Evolutionary conservation across 2,797 vertebrate species (phyloP), one percentile per base, ranked within the genome.

Genomic region (Kryptopterus vitreolus): DNA sequence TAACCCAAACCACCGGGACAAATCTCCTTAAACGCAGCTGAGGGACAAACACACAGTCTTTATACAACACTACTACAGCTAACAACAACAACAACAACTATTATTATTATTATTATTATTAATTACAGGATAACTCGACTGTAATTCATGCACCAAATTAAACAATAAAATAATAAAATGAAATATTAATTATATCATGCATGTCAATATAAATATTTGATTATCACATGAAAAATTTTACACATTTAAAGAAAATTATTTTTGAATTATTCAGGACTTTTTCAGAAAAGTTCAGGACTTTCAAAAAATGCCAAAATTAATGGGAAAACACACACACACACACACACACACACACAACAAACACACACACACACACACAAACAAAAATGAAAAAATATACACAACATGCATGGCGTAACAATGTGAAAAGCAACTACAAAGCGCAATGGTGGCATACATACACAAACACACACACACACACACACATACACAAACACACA

Each of bases 1-100:
- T 99, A 99, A 88, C 98, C 98, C 97, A 98, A 97, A 91, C 98
- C 98, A 89, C 97, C 98, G 81, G 98, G 98, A 92, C 98, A 99
- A 90, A 97, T 98, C 92, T 98, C 96, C 93, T 98, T 98, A 93
- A 99, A 99, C 89, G 95, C 94, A 89, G 95, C 98, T 99, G 92
- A 3, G 69, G 79, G 16, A 76, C 58, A 81, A 68, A 15, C 4
- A 50, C 58, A 65, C 61, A 24, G 50, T 4, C 15, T 18, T 48
- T 18, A 46, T 9, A 24, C 46, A 52, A 52, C 10, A 43, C 7
- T 10, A 43, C 7, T 10, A 7, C 7, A 43, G 10, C 7, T 43
- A 43, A 43, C 10, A 43, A 43, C 10, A 43, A 43, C 10, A 43
- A 7, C 3, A 38, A 38, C 35, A 38, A 3, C 7, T 38, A 3